Conservation (phyloP, 2,797 vertebrate species). For the Enteromius paludinosus region DNA sequence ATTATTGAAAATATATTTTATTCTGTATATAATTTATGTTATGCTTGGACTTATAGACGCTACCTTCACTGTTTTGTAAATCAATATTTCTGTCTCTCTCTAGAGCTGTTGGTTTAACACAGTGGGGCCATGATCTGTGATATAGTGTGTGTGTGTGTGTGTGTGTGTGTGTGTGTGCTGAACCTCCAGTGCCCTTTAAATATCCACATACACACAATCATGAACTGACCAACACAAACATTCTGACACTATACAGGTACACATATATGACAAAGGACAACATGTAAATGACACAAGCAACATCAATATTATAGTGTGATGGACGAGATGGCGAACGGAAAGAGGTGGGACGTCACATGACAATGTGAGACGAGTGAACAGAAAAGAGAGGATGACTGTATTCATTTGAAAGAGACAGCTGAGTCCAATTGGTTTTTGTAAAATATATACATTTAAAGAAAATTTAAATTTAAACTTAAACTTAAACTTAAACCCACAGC, state of each 20-base stretch:
- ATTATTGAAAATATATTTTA: neutral
- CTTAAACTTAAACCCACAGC: neutral
- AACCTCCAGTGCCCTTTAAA: slow-evolving; percentile 47
- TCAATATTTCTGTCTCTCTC: neutral
- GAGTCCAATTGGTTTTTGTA: neutral
- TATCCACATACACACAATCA: slow-evolving; percentile 42
- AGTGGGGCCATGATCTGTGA: slow-evolving; percentile 35
- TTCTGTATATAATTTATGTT: neutral
- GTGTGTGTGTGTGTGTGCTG: slow-evolving; percentile 44
- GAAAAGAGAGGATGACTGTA: slow-evolving; percentile 53
- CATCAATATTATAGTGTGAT: slow-evolving; percentile 48
- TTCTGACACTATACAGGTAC: slow-evolving; percentile 50
- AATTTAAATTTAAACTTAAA: neutral
- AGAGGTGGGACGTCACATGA: slow-evolving; percentile 26
- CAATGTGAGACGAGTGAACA: slow-evolving; percentile 33
- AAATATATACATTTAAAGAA: neutral
- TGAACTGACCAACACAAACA: slow-evolving; percentile 62
- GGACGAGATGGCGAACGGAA: slow-evolving; percentile 48
- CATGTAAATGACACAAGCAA: slow-evolving; percentile 62
- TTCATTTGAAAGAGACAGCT: slow-evolving; percentile 43
- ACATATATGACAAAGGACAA: slow-evolving; percentile 67
- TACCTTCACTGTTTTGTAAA: neutral
- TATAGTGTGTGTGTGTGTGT: slow-evolving; percentile 36
- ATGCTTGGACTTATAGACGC: neutral
- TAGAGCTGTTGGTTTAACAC: slow-evolving; percentile 45